Evolutionary conservation across 2,888 invertebrate genomes (phyloP).

Genomic region (Minunthozetes semirufus): DNA sequence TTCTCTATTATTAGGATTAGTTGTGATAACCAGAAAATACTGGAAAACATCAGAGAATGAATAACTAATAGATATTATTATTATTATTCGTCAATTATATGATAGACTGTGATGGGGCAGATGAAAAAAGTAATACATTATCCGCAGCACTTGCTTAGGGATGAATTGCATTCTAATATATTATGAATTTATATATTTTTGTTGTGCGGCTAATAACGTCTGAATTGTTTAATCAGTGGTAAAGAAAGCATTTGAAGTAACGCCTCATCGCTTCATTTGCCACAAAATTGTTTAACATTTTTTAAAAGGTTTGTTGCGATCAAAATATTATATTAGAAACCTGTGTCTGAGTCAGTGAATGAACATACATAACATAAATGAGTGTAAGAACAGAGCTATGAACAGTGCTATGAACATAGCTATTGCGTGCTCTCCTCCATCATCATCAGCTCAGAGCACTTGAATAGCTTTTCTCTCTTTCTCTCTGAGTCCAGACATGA

Average conservation of each 20-base stretch:
- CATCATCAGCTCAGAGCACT: slow-evolving; percentile 20
- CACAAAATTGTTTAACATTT: slow-evolving; percentile 23
- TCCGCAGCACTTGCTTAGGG: not conserved
- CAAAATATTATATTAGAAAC: not conserved
- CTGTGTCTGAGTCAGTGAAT: too few species aligned
- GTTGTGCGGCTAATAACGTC: slow-evolving; percentile 20
- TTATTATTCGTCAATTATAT: slow-evolving; percentile 18
- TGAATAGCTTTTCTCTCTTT: slow-evolving; percentile 1
- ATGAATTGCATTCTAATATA: not conserved
- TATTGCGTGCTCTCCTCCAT: slow-evolving; percentile 29
- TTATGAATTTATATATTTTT: not conserved
- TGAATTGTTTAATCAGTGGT: slow-evolving; percentile 28
- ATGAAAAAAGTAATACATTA: slow-evolving; percentile 3
- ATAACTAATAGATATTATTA: slow-evolving; percentile 19
- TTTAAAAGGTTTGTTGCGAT: not conserved
- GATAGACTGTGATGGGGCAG: not conserved
- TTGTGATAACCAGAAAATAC: not conserved
- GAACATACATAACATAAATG: not conserved
- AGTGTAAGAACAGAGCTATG: not conserved
- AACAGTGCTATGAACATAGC: not conserved
- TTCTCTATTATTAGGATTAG: not conserved
- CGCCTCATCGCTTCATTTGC: slow-evolving; percentile 27
- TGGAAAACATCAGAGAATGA: not conserved
- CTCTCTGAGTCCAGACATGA: slow-evolving; percentile 16
- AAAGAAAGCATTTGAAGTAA: slow-evolving; percentile 1